Evolutionary conservation across 2,888 invertebrate species (phyloP).

Genomic region (Ecdyonurus torrentis): DNA sequence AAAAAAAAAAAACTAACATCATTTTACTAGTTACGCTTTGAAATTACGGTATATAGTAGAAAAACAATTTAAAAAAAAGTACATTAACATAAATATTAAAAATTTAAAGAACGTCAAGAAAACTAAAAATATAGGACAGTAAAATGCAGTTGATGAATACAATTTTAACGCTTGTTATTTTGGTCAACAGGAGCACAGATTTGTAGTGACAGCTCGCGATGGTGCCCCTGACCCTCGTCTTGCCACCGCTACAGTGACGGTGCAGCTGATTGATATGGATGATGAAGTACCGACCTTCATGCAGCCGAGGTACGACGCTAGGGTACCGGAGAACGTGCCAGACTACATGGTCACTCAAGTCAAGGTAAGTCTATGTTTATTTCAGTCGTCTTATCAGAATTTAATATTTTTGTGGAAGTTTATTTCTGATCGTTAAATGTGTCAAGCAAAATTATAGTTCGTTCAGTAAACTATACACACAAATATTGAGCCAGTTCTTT

Average conservation of each 20-base stretch:
- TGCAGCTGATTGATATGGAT: conserved; percentile 59
- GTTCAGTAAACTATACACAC: too few relatives aligned
- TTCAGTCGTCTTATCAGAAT: neutral
- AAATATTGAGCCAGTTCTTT: too few relatives aligned
- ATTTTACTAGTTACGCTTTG: too few relatives aligned
- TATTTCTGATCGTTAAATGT: neutral
- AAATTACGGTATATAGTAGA: too few relatives aligned
- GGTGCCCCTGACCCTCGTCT: conserved; percentile 70
- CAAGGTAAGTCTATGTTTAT: conserved; percentile 31
- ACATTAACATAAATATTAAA: too few relatives aligned
- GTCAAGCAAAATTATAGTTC: too few relatives aligned
- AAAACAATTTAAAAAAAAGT: too few relatives aligned
- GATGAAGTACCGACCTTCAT: conserved; percentile 71
- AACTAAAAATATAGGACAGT: too few relatives aligned
- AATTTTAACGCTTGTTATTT: too few relatives aligned
- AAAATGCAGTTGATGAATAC: too few relatives aligned
- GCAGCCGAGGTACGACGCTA: conserved; percentile 52
- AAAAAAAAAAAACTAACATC: too few relatives aligned
- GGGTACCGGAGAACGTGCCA: conserved; percentile 70
- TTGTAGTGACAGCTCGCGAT: conserved; percentile 79
- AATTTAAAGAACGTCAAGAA: too few relatives aligned
- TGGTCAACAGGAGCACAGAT: conserved; percentile 50
- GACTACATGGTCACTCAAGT: conserved; percentile 65
- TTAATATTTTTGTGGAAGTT: neutral
- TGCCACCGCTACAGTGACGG: conserved; percentile 73